Base-by-base conservation (phyloP, 2,888 invertebrate genomes). In the Stictocephala bisonia region DNA sequence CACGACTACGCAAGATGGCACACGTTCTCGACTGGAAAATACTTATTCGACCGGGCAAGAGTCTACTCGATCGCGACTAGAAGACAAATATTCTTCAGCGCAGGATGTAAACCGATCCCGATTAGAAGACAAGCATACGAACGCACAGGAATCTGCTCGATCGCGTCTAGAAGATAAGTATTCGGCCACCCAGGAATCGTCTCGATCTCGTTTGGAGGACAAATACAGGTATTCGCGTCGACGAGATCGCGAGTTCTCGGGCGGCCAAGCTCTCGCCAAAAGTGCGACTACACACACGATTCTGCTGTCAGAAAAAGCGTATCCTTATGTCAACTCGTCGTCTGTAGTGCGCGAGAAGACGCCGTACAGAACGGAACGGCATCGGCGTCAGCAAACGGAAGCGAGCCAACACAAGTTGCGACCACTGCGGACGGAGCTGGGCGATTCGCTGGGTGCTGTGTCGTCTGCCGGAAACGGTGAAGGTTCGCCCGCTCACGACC, bases 111-210 rank as follows among this genome's bases (percentile, higher is more conserved):
- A 11, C n/a, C 7, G 27, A 50, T 27, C 22, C 24, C 68, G 50
- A 2, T 13, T 29, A 27, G 50, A 27, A 11, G 50, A 60, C 22
- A 53, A 48, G 41, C 22, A 90, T 91, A 29, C 20, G 35, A 40
- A 64, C 29, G 3, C 27, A 29, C 22, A 20, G 1, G 22, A 3
- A 22, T 26, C 56, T 40, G 44, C 70, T 7, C 87, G 92, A 67
- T 89, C 88, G 75, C 89, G 92, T 18, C 85, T 93, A 79, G 93
- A 93, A 85, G 92, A 93, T 82, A 93, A 93, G 84, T 93, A 93
- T 84, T 90, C 92, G 0, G 88, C 91, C 18, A 89, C 93, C 22
- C 85, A 93, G 80, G 92, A 93, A 81, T n/a, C n/a, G n/a, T n/a
- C n/a, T n/a, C n/a, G n/a, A n/a, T n/a, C n/a, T n/a, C n/a, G n/a